Percentiles rank a stretch among this genome's conserved stretches.
Evolutionary conservation across 2,797 vertebrate species (phyloP).

Genomic region (Sylvia borin): DNA sequence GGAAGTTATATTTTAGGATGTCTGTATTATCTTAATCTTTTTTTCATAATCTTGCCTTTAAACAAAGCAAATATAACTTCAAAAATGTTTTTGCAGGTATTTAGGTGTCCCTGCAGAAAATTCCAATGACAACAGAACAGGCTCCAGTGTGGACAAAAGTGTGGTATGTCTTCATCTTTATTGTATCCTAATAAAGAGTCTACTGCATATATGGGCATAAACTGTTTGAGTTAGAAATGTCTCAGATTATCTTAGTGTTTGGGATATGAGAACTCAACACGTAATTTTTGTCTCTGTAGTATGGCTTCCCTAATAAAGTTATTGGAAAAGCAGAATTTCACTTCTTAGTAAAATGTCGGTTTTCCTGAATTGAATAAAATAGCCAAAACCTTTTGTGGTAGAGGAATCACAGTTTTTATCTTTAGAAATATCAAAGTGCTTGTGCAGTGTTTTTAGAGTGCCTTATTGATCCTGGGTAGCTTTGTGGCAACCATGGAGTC

Average conservation of each 20-base stretch:
- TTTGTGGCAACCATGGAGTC: neutral
- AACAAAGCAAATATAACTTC: neutral
- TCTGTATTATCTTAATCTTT: neutral
- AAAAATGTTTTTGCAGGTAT: constrained; percentile 77
- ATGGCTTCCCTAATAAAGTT: neutral
- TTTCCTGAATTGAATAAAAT: neutral
- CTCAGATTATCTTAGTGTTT: neutral
- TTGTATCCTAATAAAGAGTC: neutral
- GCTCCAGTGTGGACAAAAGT: constrained; percentile 91
- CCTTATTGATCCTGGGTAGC: neutral
- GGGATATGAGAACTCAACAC: neutral
- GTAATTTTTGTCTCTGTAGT: neutral
- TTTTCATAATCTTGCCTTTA: neutral
- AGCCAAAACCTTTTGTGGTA: neutral
- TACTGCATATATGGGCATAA: neutral
- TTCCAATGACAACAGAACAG: constrained; percentile 88
- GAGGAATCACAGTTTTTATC: neutral
- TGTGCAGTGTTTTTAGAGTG: neutral
- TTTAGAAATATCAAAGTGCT: neutral
- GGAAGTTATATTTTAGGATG: neutral
- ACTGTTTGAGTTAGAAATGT: neutral
- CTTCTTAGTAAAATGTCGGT: neutral
- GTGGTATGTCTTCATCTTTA: constrained; percentile 81
- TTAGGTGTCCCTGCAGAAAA: constrained; percentile 82
- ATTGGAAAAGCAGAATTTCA: neutral